Evolutionary conservation across 2,888 invertebrate species (phyloP).

Genomic region (Temnothorax unifasciatus): DNA sequence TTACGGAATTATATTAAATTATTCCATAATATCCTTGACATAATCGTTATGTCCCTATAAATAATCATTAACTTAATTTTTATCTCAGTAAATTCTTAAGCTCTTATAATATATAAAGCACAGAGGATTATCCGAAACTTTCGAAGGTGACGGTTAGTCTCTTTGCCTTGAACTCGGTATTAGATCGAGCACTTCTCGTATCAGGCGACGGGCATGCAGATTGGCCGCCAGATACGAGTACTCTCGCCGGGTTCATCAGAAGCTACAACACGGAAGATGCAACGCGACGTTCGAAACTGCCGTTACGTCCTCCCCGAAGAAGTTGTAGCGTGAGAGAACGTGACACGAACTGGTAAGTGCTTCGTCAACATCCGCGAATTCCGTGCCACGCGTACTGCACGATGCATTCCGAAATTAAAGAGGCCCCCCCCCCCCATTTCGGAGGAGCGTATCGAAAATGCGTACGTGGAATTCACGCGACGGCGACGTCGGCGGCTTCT

Average conservation of each 20-base stretch:
- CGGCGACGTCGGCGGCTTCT: conserved; percentile 27
- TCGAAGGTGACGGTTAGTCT: conserved; percentile 2
- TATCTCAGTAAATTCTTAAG: not conserved
- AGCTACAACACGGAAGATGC: conserved; percentile 53
- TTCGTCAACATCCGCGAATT: conserved; percentile 78
- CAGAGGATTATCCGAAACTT: not conserved
- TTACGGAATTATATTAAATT: not conserved
- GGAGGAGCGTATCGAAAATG: conserved; percentile 55
- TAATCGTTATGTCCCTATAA: not conserved
- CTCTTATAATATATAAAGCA: not conserved
- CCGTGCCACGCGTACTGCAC: conserved; percentile 59
- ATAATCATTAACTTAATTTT: not conserved
- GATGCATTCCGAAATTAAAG: conserved; percentile 68
- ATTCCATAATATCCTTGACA: not conserved
- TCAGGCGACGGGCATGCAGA: conserved; percentile 56
- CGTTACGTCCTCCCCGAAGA: conserved; percentile 58
- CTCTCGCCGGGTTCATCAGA: conserved; percentile 52
- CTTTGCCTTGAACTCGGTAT: not conserved
- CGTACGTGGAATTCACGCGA: conserved; percentile 26
- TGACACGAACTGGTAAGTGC: conserved; percentile 74
- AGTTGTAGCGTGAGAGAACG: conserved; percentile 63
- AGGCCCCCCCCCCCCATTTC: conserved; percentile 49
- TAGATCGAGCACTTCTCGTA: conserved; percentile 21
- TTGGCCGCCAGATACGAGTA: conserved; percentile 47
- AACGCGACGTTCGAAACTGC: conserved; percentile 53